Base-by-base conservation (phyloP, 2,113 vertebrate species). In the Gasterosteus aculeatus region DNA sequence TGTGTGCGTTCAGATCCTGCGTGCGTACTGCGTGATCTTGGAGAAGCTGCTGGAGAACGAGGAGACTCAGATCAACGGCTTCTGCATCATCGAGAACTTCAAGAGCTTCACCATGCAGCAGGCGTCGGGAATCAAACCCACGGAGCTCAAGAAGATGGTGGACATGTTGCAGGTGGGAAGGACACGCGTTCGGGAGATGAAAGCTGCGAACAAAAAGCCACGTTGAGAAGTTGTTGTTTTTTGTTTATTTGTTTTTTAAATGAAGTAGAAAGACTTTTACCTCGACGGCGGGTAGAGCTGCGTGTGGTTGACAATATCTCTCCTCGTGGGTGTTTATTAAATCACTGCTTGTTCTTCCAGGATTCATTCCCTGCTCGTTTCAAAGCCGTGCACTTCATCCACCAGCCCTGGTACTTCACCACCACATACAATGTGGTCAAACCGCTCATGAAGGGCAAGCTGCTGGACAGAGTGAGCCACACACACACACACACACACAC, bases 401-500 rank as follows among this genome's bases (percentile, higher is more conserved):
- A 99, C 87, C 97, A 99, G 92, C 98, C 98, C 0, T 99, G 98
- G 98, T 99, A 99, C 87, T 99, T 99, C 91, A 98, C 97, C 86
- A 98, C 97, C 39, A 99, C 98, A 77, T 99, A 99, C 93, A 99
- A 98, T 0, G 93, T 98, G 84, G 98, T 99, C 85, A 98, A 97
- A 86, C 97, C 98, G 0, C 96, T 99, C 80, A 91, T 99, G 94
- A 99, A 99, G 91, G 93, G 95, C 94, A 99, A 99, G 81, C 93
- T 99, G 58, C 93, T 99, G 22, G 96, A 99, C 83, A 93, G 98
- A 93, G 98, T 99, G 89, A 96, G 96, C 87, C 22, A 46, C 10
- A 47, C 1, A 16, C 29, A 54, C 6, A 2, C 9, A 38, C 9
- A 38, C 35, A 38, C 35, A 38, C 35, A 38, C 35, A 38, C 6